Evolutionary conservation across 2,113 vertebrate species (phyloP).

Genomic region (Aphelocoma coerulescens): DNA sequence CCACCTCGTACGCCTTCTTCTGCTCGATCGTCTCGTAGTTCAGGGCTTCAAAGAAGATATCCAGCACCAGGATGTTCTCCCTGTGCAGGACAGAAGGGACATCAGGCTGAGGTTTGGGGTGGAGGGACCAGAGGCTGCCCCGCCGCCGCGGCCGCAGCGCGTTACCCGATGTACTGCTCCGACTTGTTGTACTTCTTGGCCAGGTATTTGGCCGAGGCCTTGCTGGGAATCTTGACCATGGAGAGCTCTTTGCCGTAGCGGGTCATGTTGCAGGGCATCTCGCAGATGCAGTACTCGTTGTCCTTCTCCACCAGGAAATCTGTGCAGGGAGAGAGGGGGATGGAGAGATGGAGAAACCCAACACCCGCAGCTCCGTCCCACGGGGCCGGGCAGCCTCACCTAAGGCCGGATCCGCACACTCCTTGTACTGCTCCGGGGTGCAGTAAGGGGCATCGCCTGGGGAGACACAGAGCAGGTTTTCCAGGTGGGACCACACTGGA

Average conservation of each 20-base stretch:
- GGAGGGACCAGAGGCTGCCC: accelerated
- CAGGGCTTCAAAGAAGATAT: conserved; percentile 96
- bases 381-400: conserved; percentile 76
- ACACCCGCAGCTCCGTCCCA: accelerated
- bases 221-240: conserved; percentile 99
- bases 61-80: conserved; percentile 97
- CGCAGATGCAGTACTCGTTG: conserved; percentile 92
- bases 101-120: neutral
- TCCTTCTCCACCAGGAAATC: conserved; percentile 97
- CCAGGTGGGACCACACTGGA: accelerated
- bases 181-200: conserved; percentile 99
- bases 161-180: conserved; percentile 96
- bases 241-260: conserved; percentile 96
- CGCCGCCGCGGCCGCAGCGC: accelerated
- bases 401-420: conserved; percentile 94
- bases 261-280: conserved; percentile 95
- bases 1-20: conserved; percentile 97
- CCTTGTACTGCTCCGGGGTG: conserved; percentile 98
- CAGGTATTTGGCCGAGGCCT: conserved; percentile 96
- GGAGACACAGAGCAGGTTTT: neutral
- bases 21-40: conserved; percentile 99
- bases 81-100: conserved; percentile 63
- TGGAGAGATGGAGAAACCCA: neutral
- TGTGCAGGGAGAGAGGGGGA: conserved; percentile 41
- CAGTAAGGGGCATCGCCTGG: conserved; percentile 96